These are phyloP conservation scores for Thinocorus orbignyianus DNA, from an alignment of 2,113 vertebrate genomes.

Conservation along the genomic window DNA sequence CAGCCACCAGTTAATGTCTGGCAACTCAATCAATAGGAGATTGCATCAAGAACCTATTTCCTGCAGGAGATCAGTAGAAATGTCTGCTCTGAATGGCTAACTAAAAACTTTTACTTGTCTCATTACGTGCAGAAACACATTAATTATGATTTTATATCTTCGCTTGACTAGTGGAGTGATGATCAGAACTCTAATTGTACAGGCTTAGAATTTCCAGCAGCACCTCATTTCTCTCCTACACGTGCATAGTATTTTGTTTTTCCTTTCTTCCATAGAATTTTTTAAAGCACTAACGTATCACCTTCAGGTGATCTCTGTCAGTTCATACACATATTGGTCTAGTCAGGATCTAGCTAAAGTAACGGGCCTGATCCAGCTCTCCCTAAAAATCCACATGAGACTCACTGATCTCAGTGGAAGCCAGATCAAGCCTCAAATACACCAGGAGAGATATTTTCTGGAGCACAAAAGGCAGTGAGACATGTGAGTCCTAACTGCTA, in stretches of 20 bases:
- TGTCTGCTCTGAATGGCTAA: conserved; percentile 49
- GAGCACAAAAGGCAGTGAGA: background rate
- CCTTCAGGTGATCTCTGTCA: background rate
- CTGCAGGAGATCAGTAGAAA: conserved; percentile 42
- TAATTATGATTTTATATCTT: background rate
- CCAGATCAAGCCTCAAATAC: background rate
- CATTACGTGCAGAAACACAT: conserved; percentile 26
- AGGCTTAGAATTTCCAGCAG: background rate
- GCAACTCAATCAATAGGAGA: conserved; percentile 67
- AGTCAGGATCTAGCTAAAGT: background rate
- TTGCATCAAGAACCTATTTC: conserved; percentile 70
- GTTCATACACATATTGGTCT: background rate
- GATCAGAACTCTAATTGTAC: conserved; percentile 54
- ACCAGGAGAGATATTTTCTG: background rate
- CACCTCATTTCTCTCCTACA: background rate
- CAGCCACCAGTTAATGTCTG: conserved; percentile 44
- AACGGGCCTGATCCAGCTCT: background rate
- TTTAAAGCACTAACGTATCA: background rate
- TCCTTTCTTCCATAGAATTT: background rate
- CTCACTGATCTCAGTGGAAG: background rate
- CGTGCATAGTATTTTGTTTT: background rate
- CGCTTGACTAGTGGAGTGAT: background rate
- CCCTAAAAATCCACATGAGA: background rate
- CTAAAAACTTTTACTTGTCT: conserved; percentile 36
- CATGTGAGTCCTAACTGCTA: background rate